Percentiles rank a stretch among this genome's conserved stretches.
Evolutionary conservation across 2,797 vertebrate genomes (phyloP).

Genomic region (Silurus aristotelis): DNA sequence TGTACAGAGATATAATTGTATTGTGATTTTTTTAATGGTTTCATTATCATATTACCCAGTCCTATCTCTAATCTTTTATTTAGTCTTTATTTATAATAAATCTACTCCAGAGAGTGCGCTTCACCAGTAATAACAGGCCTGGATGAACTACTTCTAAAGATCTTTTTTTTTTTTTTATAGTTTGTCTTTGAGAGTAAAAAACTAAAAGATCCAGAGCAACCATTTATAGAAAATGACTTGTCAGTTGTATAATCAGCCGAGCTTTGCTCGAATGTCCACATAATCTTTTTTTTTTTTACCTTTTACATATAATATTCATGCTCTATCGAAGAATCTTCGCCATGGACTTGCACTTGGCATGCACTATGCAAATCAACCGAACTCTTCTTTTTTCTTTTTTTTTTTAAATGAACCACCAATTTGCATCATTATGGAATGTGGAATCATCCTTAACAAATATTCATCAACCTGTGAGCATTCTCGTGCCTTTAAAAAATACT

Average conservation of each 20-base stretch:
- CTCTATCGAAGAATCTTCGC: neutral
- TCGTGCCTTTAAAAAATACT: conserved; percentile 54
- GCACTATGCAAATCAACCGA: conserved; percentile 44
- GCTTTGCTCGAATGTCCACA: neutral
- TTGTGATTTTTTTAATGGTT: too few relatives aligned
- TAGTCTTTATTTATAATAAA: neutral
- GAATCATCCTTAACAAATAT: conserved; percentile 56
- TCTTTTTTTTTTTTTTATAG: neutral
- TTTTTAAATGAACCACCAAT: conserved; percentile 54
- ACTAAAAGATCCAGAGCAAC: neutral
- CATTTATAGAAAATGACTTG: neutral
- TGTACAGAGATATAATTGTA: neutral
- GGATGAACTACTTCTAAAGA: too few relatives aligned
- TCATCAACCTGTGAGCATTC: conserved; percentile 49
- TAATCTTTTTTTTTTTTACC: neutral
- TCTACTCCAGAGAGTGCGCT: neutral
- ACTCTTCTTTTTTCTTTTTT: conserved; percentile 23
- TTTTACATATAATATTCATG: neutral
- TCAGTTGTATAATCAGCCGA: neutral
- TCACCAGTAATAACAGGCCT: neutral
- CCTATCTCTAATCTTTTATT: neutral
- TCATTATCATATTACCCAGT: neutral
- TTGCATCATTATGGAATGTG: conserved; percentile 48
- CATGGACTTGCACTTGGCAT: conserved; percentile 12
- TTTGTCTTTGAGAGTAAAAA: neutral